Evolutionary conservation across 2,888 invertebrate genomes (phyloP), one percentile per base, ranked within the genome.

Genomic region (Geophilus truncorum): DNA sequence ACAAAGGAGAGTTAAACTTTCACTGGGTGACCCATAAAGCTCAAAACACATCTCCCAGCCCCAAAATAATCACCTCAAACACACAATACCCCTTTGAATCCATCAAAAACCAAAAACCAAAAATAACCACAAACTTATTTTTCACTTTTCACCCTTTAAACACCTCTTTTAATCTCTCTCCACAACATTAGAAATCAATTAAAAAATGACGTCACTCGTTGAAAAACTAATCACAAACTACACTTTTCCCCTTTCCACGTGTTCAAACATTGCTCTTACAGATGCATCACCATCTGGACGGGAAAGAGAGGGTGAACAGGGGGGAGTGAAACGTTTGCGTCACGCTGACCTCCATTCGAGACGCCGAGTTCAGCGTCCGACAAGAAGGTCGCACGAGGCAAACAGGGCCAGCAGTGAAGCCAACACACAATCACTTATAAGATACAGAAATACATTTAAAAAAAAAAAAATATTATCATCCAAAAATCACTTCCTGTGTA

Each of bases 361-460:
- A 40, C n/a, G 25, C 57, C 57, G 62, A 62, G 62, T 62, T 62
- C 62, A 62, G 62, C 62, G 62, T 23, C 62, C 62, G 62, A 62
- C 62, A 62, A 62, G 23, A 62, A 62, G 62, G 62, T 62, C 62
- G 25, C 62, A 62, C 62, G 62, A 62, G 62, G 23, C 45, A n/a
- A 62, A 62, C 62, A 62, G 62, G 62, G 62, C 62, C 62, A 62
- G 62, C 62, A 62, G 62, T 62, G 62, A 62, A 62, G 62, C 62
- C 62, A n/a, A 45, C 62, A 7, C 10, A 6, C 9, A 1, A 23
- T 25, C 23, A 62, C 62, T 25, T 25, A 62, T 5, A 62, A 62
- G 9, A 5, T 5, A 62, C 23, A 62, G 7, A 62, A 25, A 62
- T 23, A 57, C 18, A 21, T 21, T 10, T 2, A 57, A 4, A 57